Evolutionary conservation across 2,888 invertebrate species (phyloP).

Genomic region (Clivina fossor): DNA sequence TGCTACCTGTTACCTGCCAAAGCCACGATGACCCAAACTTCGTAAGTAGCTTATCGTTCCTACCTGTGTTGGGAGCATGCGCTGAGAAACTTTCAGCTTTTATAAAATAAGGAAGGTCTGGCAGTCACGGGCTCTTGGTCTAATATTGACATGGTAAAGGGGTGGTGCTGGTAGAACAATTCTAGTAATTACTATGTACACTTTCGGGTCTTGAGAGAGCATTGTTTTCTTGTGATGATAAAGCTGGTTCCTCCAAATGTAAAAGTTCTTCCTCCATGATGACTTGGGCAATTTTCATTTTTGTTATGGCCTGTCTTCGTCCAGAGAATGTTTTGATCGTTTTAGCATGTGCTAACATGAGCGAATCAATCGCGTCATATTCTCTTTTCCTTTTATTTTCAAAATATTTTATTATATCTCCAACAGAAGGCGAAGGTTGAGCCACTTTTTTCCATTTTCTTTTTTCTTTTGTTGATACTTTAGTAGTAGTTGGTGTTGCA

Average conservation of each 20-base stretch:
- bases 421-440: not conserved
- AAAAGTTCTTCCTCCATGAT: conserved; percentile 1
- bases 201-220: conserved; percentile 1
- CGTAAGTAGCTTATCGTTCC: too few relatives aligned
- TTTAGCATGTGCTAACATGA: conserved; percentile 17
- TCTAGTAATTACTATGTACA: not conserved
- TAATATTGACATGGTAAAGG: not conserved
- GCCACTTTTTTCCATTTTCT: not conserved
- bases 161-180: not conserved
- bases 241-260: conserved; percentile 4
- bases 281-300: conserved; percentile 27
- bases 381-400: not conserved
- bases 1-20: too few relatives aligned
- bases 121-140: too few relatives aligned
- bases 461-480: not conserved
- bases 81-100: too few relatives aligned
- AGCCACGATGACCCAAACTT: too few relatives aligned
- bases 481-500: conserved; percentile 2
- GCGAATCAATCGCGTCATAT: conserved; percentile 4
- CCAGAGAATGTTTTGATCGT: conserved; percentile 29
- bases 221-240: not conserved
- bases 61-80: too few relatives aligned
- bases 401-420: conserved; percentile 24
- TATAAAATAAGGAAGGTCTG: too few relatives aligned
- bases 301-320: conserved; percentile 23